Conservation (phyloP, 2,888 invertebrate species). For the Polydrusus cervinus region DNA sequence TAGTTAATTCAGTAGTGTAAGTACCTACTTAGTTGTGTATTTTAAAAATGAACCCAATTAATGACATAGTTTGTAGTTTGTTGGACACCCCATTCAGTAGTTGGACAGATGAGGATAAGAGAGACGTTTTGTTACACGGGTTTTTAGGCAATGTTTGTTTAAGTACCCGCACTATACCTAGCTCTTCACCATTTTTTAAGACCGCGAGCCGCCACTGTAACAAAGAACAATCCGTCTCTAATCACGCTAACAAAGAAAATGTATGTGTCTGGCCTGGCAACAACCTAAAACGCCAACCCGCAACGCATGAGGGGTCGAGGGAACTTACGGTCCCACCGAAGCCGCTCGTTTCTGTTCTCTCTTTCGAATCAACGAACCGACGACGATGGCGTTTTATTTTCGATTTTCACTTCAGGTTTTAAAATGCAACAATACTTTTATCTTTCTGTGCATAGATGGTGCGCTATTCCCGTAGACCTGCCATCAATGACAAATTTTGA, state of each 20-base stretch:
- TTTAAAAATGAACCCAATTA: too few relatives aligned
- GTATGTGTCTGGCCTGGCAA: constrained; percentile 10
- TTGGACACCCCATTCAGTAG: too few relatives aligned
- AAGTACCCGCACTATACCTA: too few relatives aligned
- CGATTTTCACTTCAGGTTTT: constrained; percentile 42
- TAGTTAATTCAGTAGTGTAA: too few relatives aligned
- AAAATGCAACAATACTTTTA: constrained; percentile 31
- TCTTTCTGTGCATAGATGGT: constrained; percentile 44
- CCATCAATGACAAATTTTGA: neutral
- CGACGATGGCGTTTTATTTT: constrained; percentile 44
- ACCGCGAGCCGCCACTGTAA: too few relatives aligned
- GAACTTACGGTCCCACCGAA: constrained; percentile 40
- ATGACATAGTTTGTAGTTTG: too few relatives aligned
- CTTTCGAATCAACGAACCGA: constrained; percentile 37
- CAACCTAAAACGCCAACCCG: neutral
- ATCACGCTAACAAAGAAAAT: constrained; percentile 1
- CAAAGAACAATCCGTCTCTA: too few relatives aligned
- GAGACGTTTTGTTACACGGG: too few relatives aligned
- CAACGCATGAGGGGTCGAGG: constrained; percentile 44
- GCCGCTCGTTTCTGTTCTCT: constrained; percentile 30
- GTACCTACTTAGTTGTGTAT: too few relatives aligned
- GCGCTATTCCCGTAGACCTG: constrained; percentile 24
- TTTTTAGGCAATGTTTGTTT: too few relatives aligned
- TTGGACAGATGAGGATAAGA: too few relatives aligned
- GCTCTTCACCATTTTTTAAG: too few relatives aligned